These are phyloP conservation scores for Sylvicola cinctus DNA, from an alignment of 2,888 invertebrate genomes.

Conservation along the genomic window DNA sequence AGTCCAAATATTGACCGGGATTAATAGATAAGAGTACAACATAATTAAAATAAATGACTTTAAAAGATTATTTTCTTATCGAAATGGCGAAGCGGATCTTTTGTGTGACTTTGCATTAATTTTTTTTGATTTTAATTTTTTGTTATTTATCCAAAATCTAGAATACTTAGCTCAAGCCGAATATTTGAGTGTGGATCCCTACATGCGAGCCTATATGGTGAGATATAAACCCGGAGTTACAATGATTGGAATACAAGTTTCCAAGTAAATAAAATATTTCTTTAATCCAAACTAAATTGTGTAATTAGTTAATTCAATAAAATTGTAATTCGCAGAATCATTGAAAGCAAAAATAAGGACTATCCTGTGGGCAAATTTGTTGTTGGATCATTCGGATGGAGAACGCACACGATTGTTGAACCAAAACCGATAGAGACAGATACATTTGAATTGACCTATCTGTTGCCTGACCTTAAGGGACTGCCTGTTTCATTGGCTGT, in stretches of 20 bases:
- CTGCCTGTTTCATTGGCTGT: constrained; percentile 40
- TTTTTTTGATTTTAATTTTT: constrained; percentile 8
- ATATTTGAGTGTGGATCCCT: constrained; percentile 51
- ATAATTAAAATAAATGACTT: no score
- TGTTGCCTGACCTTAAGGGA: constrained; percentile 35
- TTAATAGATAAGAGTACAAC: no score
- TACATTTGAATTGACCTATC: no score
- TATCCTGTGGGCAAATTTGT: constrained; percentile 43
- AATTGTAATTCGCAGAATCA: constrained; percentile 33
- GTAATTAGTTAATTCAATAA: no score
- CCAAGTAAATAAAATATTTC: no score
- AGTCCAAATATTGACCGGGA: no score
- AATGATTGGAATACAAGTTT: constrained; percentile 50
- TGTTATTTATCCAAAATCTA: constrained; percentile 15
- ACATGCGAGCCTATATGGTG: constrained; percentile 38
- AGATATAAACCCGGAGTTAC: constrained; percentile 34
- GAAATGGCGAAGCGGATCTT: no score
- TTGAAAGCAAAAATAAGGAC: constrained; percentile 39
- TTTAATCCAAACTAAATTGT: no score
- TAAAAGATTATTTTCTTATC: no score
- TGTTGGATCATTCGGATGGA: constrained; percentile 46
- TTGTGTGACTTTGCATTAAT: no score
- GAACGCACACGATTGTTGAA: constrained; percentile 27
- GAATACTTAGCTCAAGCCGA: constrained; percentile 45
- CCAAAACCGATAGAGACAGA: no score